Percentiles rank a stretch among this genome's conserved stretches.
These are phyloP conservation scores for Catostylus mosaicus DNA, from an alignment of 30 jellyfish, hydroid and myxozoan species.

Conservation along the genomic window DNA sequence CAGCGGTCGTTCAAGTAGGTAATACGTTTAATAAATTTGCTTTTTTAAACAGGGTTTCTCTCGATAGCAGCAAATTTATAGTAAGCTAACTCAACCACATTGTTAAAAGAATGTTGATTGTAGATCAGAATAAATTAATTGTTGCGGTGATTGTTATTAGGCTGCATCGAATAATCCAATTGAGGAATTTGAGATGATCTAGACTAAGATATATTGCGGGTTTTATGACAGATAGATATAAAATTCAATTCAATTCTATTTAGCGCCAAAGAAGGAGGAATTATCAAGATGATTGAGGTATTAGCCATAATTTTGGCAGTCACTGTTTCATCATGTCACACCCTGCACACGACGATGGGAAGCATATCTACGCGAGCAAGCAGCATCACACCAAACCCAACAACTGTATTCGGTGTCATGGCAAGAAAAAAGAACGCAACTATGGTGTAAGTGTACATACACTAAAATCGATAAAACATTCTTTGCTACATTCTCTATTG, in stretches of 20 bases:
- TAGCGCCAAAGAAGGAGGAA: not conserved
- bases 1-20: too few relatives aligned
- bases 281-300: not conserved
- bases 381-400: not conserved
- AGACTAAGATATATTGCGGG: not conserved
- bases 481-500: too few relatives aligned
- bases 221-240: not conserved
- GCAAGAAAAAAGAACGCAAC: constrained; percentile 9
- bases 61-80: too few relatives aligned
- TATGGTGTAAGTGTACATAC: not conserved
- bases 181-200: not conserved
- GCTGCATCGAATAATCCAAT: not conserved
- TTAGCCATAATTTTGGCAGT: not conserved
- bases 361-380: not conserved
- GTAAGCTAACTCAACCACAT: too few relatives aligned
- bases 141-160: not conserved
- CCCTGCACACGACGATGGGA: not conserved
- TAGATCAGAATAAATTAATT: too few relatives aligned
- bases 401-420: constrained; percentile 24
- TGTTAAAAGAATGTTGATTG: not conserved
- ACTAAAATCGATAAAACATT: not conserved
- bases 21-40: too few relatives aligned
- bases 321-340: not conserved
- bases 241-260: not conserved
- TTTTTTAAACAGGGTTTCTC: too few relatives aligned